phyloP scores from a whole-genome alignment of 2,113 vertebrate genomes.

The Neolamprologus hecqui region DNA sequence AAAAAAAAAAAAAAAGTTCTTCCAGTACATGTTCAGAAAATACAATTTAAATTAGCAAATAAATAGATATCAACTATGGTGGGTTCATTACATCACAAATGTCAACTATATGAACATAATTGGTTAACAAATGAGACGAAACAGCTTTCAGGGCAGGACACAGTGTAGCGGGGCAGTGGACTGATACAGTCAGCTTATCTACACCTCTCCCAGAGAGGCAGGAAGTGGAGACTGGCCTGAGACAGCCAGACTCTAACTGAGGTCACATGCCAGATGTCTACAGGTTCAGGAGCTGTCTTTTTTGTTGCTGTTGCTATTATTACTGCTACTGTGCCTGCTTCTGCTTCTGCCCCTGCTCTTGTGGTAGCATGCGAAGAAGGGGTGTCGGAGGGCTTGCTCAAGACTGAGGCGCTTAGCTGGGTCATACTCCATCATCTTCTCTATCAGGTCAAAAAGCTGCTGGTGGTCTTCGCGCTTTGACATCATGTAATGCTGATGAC shows the following conservation, averaged over 20 bases:
- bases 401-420: constrained; percentile 84
- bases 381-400: constrained; percentile 85
- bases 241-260: not conserved
- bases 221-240: not conserved
- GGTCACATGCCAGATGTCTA: not conserved
- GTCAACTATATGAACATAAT: not conserved
- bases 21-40: not conserved
- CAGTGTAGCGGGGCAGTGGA: constrained; percentile 55
- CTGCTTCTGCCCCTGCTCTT: constrained; percentile 33
- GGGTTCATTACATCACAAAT: not conserved
- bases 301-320: constrained; percentile 21
- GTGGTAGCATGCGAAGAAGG: constrained; percentile 80
- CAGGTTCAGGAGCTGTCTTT: not conserved
- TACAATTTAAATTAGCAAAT: constrained; percentile 25
- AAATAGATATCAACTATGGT: constrained; percentile 1
- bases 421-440: constrained; percentile 91
- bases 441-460: constrained; percentile 87
- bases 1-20: not conserved
- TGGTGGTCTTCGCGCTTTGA: constrained; percentile 81
- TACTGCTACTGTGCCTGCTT: constrained; percentile 1
- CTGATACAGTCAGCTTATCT: constrained; percentile 82
- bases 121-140: not conserved
- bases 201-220: constrained; percentile 77
- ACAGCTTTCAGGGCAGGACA: not conserved
- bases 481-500: constrained; percentile 83